phyloP scores from a whole-genome alignment of 2,797 vertebrate genomes.

The Trachops cirrhosus region DNA sequence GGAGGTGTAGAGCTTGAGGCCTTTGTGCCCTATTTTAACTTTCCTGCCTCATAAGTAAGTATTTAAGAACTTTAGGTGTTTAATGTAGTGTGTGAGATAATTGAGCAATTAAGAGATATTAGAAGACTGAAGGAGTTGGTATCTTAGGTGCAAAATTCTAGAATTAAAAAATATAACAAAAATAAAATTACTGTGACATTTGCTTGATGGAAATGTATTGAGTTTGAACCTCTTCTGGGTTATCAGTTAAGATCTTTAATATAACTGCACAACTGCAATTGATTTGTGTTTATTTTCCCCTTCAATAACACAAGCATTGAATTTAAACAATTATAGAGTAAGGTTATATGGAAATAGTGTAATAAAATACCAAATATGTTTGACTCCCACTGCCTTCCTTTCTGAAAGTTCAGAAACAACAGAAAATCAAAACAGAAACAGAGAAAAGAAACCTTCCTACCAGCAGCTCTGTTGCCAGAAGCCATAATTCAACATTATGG shows the following conservation, averaged over 20 bases:
- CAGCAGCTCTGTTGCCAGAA: conserved; percentile 57
- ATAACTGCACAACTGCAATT: not conserved
- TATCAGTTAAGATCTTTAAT: not conserved
- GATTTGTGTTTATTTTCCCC: not conserved
- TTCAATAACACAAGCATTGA: not conserved
- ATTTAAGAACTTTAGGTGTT: not conserved
- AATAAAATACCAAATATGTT: conserved; percentile 43
- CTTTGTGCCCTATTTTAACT: not conserved
- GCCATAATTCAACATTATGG: conserved; percentile 49
- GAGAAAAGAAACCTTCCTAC: not conserved
- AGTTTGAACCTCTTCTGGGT: not conserved
- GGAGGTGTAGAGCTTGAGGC: not conserved
- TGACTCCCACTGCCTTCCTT: conserved; percentile 40
- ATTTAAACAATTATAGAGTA: not conserved
- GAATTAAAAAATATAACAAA: not conserved
- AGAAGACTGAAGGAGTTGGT: not conserved
- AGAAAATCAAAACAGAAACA: not conserved
- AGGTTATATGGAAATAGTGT: not conserved
- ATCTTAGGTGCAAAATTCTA: not conserved
- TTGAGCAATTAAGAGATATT: not conserved
- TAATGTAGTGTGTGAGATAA: not conserved
- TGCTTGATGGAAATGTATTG: not conserved
- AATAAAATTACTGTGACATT: not conserved
- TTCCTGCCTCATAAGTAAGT: not conserved
- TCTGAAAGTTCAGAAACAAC: conserved; percentile 19